These are phyloP conservation scores for Thrips palmi DNA, from an alignment of 1,140 invertebrate genomes.

Conservation along the genomic window DNA sequence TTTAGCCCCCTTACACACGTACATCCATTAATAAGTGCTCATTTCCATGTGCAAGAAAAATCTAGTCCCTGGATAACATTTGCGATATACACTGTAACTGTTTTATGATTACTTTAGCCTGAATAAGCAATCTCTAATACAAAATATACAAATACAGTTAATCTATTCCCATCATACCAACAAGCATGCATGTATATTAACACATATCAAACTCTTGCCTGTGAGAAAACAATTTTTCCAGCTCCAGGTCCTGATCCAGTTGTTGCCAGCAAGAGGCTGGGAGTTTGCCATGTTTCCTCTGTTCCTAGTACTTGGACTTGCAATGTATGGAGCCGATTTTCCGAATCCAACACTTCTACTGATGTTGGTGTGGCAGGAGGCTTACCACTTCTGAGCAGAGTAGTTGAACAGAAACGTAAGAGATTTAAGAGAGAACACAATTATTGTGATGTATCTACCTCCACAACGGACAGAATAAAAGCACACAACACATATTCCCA, in stretches of 20 bases:
- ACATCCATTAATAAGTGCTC: no score
- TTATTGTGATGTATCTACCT: conserved; percentile 3
- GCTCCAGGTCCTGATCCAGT: conserved; percentile 31
- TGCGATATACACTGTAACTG: no score
- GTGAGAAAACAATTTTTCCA: conserved; percentile 64
- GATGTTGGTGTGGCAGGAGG: conserved; percentile 23
- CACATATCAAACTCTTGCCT: conserved; percentile 28
- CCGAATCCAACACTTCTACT: conserved; percentile 38
- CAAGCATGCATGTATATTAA: no score
- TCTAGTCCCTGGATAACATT: no score
- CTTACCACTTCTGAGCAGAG: conserved; percentile 11
- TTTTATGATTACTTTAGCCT: no score
- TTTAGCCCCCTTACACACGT: no score
- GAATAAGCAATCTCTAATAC: no score
- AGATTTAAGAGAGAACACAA: conserved; percentile 6
- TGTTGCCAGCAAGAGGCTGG: conserved; percentile 56
- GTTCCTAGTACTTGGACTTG: conserved; percentile 55
- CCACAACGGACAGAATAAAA: no score
- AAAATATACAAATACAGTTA: no score
- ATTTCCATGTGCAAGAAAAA: no score
- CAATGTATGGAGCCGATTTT: conserved; percentile 43
- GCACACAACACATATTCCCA: neutral
- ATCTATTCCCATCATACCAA: no score
- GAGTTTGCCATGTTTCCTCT: conserved; percentile 71
- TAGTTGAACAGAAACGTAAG: conserved; percentile 17